phyloP scores from a whole-genome alignment of 1,140 invertebrate species.

The Lasioglossum albipes region DNA sequence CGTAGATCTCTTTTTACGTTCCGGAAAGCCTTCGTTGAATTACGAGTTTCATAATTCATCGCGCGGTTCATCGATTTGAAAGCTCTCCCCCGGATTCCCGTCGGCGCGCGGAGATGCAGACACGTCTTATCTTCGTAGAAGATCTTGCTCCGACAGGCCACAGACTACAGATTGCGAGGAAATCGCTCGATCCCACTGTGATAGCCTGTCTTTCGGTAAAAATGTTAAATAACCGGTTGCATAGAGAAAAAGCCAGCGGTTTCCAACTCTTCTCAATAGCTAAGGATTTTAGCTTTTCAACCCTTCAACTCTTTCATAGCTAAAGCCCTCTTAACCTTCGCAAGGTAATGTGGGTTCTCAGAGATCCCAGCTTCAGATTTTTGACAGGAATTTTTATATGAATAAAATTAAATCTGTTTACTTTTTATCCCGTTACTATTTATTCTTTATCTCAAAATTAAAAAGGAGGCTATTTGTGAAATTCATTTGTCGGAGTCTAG shows the following conservation, averaged over 20 bases:
- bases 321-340: too few species aligned
- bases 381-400: too few species aligned
- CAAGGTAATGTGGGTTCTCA: too few species aligned
- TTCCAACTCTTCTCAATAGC: too few species aligned
- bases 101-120: neutral
- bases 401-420: too few species aligned
- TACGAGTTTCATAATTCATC: slow-evolving; percentile 51
- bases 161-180: neutral
- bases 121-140: neutral
- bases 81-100: neutral
- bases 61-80: slow-evolving; percentile 35
- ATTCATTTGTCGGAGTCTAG: too few species aligned
- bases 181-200: neutral
- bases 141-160: slow-evolving; percentile 1
- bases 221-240: slow-evolving; percentile 17
- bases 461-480: too few species aligned
- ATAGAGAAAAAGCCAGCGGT: neutral
- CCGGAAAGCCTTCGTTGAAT: slow-evolving; percentile 10
- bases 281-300: too few species aligned
- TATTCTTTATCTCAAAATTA: too few species aligned
- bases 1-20: slow-evolving; percentile 23
- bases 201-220: slow-evolving; percentile 13
- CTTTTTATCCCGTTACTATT: too few species aligned
- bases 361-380: too few species aligned
- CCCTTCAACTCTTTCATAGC: too few species aligned